Evolutionary conservation across 2,113 vertebrate species (phyloP), one percentile per base, ranked within the genome.

Genomic region (Rhinogobius similis): DNA sequence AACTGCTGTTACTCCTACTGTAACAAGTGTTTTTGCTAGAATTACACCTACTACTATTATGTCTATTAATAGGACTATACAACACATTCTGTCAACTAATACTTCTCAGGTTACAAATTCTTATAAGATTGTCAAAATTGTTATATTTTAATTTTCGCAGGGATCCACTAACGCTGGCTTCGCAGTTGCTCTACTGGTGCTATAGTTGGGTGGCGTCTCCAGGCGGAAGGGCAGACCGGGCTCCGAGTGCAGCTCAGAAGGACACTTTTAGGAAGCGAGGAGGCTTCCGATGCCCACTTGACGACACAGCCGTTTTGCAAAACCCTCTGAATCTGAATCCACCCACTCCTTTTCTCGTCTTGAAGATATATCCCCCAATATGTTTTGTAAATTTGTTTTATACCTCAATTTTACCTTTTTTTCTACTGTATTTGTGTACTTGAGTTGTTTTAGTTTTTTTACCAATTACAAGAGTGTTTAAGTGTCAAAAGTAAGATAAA

Each of bases 371-470:
- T 87, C 79, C 84, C 58, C 84, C 46, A 80, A 85, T 82, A 82
- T 92, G 91, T 91, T 92, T 85, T 95, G 82, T 90, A 89, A 91
- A 91, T 93, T 88, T 93, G 91, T 94, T 94, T 94, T 94, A 97
- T 98, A 99, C 97, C 97, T 98, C 96, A 98, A 93, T 87, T 94
- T 93, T 93, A 92, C 86, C 82, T 88, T 79, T 61, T 83, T 95
- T 93, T 94, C 89, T 92, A 92, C 93, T 93, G 86, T 87, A 79
- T 88, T 90, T 91, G 88, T 91, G 55, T 90, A 82, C 32, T 46
- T 65, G 61, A 77, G 69, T 73, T 61, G 20, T 73, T 70, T 74
- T 67, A 63, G 58, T 56, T 79, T 87, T 86, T 78, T 13, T 81
- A 78, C 61, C 27, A 3, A 76, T 78, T 77, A 73, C 84, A 83